These are phyloP conservation scores for Acanthisitta chloris DNA, from an alignment of 2,113 vertebrate species.

Conservation along the genomic window DNA sequence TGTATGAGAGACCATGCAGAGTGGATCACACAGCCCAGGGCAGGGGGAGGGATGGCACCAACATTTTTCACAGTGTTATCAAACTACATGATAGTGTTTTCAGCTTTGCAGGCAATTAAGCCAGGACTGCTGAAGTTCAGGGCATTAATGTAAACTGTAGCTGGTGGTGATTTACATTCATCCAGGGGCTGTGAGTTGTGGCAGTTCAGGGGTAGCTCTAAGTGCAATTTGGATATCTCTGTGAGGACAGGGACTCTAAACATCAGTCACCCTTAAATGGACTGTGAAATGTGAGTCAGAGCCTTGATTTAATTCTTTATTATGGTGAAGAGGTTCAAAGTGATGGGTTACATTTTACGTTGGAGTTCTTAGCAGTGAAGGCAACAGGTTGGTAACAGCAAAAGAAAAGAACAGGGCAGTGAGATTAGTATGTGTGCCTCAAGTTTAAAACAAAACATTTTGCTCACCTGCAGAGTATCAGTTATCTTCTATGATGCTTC, in stretches of 20 bases:
- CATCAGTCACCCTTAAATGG: background rate
- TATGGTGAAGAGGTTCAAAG: background rate
- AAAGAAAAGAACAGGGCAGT: background rate
- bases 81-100: background rate
- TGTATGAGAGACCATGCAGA: background rate
- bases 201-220: background rate
- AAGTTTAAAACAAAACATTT: background rate
- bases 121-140: background rate
- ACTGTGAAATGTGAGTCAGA: constrained; percentile 16
- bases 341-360: background rate
- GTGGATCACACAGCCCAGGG: accelerated
- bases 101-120: background rate
- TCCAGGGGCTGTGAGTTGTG: background rate
- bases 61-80: background rate
- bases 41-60: background rate
- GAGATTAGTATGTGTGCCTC: background rate
- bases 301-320: background rate
- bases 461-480: background rate
- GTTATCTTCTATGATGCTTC: background rate
- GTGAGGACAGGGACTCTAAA: background rate
- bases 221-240: background rate
- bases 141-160: background rate
- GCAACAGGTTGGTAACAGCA: background rate
- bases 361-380: background rate
- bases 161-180: background rate